Evolutionary conservation across 2,797 vertebrate species (phyloP).

Genomic region (Mus caroli): DNA sequence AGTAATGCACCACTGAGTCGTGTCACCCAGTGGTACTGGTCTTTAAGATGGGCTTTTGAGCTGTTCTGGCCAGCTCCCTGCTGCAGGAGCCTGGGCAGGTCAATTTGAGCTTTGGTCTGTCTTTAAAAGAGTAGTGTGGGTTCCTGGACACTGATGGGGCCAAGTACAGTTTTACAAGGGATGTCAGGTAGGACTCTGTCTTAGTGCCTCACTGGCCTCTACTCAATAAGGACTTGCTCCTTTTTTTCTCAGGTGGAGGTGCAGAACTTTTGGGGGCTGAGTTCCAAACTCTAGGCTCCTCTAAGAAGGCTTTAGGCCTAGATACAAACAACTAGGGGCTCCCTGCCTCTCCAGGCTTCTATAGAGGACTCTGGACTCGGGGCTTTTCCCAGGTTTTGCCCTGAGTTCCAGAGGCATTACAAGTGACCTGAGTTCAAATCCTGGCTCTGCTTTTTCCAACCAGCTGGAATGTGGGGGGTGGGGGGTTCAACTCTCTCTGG

Average conservation of each 20-base stretch:
- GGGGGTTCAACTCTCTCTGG: not conserved
- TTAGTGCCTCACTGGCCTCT: not conserved
- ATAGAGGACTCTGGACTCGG: not conserved
- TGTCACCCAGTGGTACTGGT: not conserved
- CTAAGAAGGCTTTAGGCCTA: not conserved
- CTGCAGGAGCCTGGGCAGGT: not conserved
- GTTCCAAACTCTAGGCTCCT: not conserved
- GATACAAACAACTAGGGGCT: no score
- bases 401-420: not conserved
- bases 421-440: not conserved
- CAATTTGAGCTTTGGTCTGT: not conserved
- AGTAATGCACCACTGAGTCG: rapidly evolving
- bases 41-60: no score
- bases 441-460: not conserved
- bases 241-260: not conserved
- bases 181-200: not conserved
- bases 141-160: not conserved
- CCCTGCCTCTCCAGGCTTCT: not conserved
- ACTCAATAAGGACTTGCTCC: not conserved
- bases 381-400: not conserved
- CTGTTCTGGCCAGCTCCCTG: not conserved
- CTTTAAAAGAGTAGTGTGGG: not conserved
- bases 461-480: not conserved
- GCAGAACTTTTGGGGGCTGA: not conserved
- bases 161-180: rapidly evolving